A percentile compares a stretch with the other conserved stretches of the same genome.
Conservation (phyloP, 2,113 vertebrate species). For the Erythrolamprus reginae region DNA sequence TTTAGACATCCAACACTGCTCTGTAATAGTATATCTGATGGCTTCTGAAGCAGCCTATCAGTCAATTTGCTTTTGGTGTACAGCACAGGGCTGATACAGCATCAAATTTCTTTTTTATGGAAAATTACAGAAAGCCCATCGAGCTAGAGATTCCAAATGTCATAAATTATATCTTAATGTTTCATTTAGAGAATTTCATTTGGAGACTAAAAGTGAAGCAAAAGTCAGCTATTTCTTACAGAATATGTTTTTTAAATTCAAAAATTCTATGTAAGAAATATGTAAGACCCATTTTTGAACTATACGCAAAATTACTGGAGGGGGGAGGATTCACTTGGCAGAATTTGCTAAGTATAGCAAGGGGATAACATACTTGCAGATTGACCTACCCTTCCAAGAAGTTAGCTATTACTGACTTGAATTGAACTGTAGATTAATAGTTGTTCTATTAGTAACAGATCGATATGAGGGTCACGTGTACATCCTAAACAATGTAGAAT, state of each 20-base stretch:
- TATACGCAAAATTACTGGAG: too few relatives aligned
- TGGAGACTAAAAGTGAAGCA: background rate
- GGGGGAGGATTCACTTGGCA: background rate
- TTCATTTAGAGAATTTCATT: background rate
- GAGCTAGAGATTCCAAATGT: background rate
- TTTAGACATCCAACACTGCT: background rate
- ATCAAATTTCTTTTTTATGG: background rate
- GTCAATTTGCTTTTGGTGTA: background rate
- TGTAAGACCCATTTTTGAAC: background rate
- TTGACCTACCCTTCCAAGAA: background rate
- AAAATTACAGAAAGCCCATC: background rate
- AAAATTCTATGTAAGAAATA: background rate
- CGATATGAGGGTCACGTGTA: background rate
- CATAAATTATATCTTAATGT: background rate
- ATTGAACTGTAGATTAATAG: background rate
- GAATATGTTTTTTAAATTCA: background rate
- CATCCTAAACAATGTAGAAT: background rate
- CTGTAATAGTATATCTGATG: background rate
- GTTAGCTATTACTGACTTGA: background rate
- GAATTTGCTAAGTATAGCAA: background rate
- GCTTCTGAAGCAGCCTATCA: background rate
- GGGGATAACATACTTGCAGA: background rate
- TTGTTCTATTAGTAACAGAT: background rate
- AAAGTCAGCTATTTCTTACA: background rate
- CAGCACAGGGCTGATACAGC: background rate